A percentile compares a stretch with the other conserved stretches of the same genome.
Conservation (phyloP, 2,113 vertebrate species). For the Desmodus rotundus region DNA sequence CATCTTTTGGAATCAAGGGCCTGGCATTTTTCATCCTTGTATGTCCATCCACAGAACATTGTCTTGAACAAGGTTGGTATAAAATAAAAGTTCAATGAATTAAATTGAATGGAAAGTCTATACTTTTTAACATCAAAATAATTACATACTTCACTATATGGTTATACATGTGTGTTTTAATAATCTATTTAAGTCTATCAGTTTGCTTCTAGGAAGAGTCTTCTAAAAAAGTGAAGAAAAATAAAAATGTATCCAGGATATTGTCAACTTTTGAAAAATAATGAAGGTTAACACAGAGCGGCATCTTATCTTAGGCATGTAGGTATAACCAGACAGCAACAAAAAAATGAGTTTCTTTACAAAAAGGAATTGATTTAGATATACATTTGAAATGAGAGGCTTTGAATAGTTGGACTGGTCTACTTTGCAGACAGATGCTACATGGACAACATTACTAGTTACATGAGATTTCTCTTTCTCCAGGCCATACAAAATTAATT, state of each 20-base stretch:
- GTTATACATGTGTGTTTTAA: not conserved
- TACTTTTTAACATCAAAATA: not conserved
- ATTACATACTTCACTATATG: not conserved
- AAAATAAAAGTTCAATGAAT: not conserved
- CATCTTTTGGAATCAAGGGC: not conserved
- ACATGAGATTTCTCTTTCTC: conserved; percentile 36
- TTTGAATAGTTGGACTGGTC: not conserved
- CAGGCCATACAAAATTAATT: conserved; percentile 44
- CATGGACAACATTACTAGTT: not conserved
- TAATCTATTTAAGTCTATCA: not conserved
- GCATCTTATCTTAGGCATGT: not conserved
- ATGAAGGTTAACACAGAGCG: not conserved
- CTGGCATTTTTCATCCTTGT: not conserved
- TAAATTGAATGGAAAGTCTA: not conserved
- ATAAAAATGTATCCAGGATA: conserved; percentile 13
- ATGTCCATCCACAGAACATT: not conserved
- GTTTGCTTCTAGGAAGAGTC: not conserved
- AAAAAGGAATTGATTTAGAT: not conserved
- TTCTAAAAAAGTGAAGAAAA: not conserved
- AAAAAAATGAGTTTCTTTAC: not conserved
- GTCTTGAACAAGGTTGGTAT: not conserved
- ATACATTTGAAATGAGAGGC: not conserved
- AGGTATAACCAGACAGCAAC: not conserved
- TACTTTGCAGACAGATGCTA: not conserved
- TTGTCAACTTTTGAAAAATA: conserved; percentile 28